Evolutionary conservation across 2,797 vertebrate genomes (phyloP), one percentile per base, ranked within the genome.

Genomic region (Anguilla marmorata): DNA sequence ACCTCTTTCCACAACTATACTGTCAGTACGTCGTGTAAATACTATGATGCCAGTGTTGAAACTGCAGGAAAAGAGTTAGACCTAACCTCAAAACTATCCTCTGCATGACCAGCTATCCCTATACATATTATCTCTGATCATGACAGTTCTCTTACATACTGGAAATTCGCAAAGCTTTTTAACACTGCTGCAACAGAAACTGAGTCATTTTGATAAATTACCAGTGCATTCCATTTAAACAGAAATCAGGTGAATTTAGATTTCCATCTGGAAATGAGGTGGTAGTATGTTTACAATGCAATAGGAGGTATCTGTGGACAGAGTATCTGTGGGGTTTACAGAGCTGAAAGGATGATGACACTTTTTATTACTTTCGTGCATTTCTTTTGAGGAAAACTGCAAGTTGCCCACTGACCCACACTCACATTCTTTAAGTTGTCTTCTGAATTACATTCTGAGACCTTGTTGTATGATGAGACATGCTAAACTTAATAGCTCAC

Each of bases 281-380:
- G 30, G 48, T 56, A 7, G 79, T 16, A 24, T 52, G 58, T 48
- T 74, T 33, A 48, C 37, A 30, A 30, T 50, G 24, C 58, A 69
- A 1, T 2, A 3, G 37, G 83, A 60, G 76, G 58, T 12, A 9
- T 58, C 80, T 86, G 85, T 41, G 33, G 63, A 50, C 52, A 54
- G 69, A 52, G 85, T 41, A 41, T 41, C 3, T 5, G 41, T 45
- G 60, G 72, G 63, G 33, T 84, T 16, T 54, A 86, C 85, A 89
- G 85, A n/a, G 82, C 86, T 60, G 69, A 76, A 89, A 63, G 60
- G 50, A 19, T 0, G 8, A 87, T 14, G 21, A 52, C 72, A 52
- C 58, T 83, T 85, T 54, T 87, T 85, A 89, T 87, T 87, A 76
- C 66, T 89, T 87, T 76, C 85, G 63, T 37, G 85, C 24, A 6